Evolutionary conservation across 2,888 invertebrate species (phyloP), one percentile per base, ranked within the genome.

Genomic region (Drosophila hawaiiensis): DNA sequence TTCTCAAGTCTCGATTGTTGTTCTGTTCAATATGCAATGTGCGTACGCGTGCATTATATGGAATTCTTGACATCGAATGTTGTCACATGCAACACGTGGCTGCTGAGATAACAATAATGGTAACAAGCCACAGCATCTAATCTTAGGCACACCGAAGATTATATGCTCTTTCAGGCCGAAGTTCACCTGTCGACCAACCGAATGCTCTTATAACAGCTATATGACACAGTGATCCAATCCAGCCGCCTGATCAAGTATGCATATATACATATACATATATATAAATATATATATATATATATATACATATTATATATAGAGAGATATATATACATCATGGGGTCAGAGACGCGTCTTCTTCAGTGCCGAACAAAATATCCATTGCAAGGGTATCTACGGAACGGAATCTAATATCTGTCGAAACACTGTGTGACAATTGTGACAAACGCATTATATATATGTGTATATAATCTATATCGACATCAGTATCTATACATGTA

Each of bases 41-140:
- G 39, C 56, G n/a, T 39, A 39, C 25, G 16, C 22, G 22, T 41
- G 39, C 37, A 28, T 41, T 56, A 31, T 19, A 19, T 41, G 49
- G 33, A 35, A 58, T 50, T 31, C 50, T 58, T 58, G 19, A 25
- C 4, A 59, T 35, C 19, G 33, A 19, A n/a, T 49, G 14, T 35
- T 59, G 43, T 35, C 43, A 37, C 49, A 66, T 54, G 67, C 73
- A 73, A 73, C 73, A 73, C 73, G 73, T 61, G 55, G 66, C 43
- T 28, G 43, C 31, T 37, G 19, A 55, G 31, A 56, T 47, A 64
- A 64, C 58, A 63, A 58, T 14, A 55, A 39, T n/a, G 39, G 7
- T 4, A n/a, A 39, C 10, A 28, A 37, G 10, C 29, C 7, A 28
- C 7, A 28, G 14, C 7, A 39, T n/a, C 39, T 9, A 39, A 14